phyloP scores from a whole-genome alignment of 2,113 vertebrate genomes.

The Centrocercus urophasianus region DNA sequence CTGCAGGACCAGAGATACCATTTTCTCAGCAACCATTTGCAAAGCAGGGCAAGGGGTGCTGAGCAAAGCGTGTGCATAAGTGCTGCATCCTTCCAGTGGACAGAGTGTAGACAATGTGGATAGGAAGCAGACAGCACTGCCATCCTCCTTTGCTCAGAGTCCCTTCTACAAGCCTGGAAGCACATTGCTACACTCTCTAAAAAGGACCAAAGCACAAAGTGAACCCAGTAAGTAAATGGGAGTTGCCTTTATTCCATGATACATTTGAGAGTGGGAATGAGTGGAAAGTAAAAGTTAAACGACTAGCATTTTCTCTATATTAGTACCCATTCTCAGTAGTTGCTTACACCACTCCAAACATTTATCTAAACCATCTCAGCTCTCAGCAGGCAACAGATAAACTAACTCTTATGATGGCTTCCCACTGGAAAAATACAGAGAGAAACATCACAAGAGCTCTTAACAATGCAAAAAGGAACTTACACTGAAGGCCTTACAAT shows the following conservation, averaged over 20 bases:
- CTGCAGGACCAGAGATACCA: neutral
- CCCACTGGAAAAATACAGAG: neutral
- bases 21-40: neutral
- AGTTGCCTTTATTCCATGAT: neutral
- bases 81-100: neutral
- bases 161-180: neutral
- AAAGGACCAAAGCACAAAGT: neutral
- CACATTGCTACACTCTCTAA: neutral
- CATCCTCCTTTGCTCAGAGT: neutral
- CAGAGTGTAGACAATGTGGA: neutral
- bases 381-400: neutral
- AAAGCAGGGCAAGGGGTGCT: fast-evolving
- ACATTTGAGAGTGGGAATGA: neutral
- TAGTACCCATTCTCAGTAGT: neutral
- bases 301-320: neutral
- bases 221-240: neutral
- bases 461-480: neutral
- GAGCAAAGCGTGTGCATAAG: neutral
- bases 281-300: neutral
- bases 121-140: fast-evolving
- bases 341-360: neutral
- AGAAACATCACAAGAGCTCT: neutral
- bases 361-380: neutral
- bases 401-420: neutral
- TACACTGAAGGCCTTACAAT: neutral